Percentiles rank a stretch among this genome's conserved stretches.
Conservation (phyloP, 2,888 invertebrate genomes). For the Parnassius orleans region DNA sequence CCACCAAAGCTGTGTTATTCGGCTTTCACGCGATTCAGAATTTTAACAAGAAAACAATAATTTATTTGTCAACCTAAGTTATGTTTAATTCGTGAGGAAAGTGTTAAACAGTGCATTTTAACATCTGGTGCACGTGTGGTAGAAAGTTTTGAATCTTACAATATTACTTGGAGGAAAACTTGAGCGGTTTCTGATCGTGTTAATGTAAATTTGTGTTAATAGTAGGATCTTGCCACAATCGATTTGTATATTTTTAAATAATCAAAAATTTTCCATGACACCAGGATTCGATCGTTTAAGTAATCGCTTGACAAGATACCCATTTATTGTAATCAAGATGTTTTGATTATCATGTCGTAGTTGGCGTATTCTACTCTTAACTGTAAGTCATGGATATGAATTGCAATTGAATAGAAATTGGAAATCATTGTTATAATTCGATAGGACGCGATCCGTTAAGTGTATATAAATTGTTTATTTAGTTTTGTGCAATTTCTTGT, state of each 20-base stretch:
- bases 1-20: constrained; percentile 16
- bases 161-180: constrained; percentile 6
- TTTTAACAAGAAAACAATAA: constrained; percentile 25
- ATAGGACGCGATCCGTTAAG: no score
- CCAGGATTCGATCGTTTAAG: not conserved
- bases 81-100: constrained; percentile 22
- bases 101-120: constrained; percentile 20
- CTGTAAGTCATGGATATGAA: no score
- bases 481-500: no score
- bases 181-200: constrained; percentile 16
- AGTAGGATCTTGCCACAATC: constrained; percentile 1
- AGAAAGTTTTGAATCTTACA: constrained; percentile 22
- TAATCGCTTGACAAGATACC: not conserved
- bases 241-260: constrained; percentile 23
- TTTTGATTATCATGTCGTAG: no score
- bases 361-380: no score
- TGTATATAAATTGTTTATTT: no score
- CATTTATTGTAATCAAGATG: no score
- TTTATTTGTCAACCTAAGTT: constrained; percentile 20
- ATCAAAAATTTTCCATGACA: constrained; percentile 18
- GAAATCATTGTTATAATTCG: no score
- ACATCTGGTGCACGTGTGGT: constrained; percentile 9
- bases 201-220: constrained; percentile 23
- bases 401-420: no score
- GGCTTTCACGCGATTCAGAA: constrained; percentile 24